A percentile compares a stretch with the other conserved stretches of the same genome.
These are phyloP conservation scores for Amphipoea oculea DNA, from an alignment of 2,888 invertebrate genomes.

Conservation along the genomic window DNA sequence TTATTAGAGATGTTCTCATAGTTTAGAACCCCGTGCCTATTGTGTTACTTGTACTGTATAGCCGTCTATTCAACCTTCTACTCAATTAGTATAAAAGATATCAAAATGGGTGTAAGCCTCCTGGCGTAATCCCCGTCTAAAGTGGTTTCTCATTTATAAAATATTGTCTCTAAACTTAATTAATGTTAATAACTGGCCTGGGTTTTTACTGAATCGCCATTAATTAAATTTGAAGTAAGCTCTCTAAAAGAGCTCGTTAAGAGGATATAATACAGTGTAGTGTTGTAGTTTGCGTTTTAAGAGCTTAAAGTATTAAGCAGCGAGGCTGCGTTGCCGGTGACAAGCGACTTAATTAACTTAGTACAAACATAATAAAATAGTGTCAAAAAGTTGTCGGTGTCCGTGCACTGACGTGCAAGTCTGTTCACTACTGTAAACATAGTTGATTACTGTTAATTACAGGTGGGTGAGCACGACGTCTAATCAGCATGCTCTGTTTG, in stretches of 20 bases:
- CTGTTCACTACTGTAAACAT: constrained; percentile 25
- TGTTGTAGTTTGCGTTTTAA: constrained; percentile 84
- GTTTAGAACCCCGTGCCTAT: constrained; percentile 14
- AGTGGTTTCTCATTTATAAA: constrained; percentile 45
- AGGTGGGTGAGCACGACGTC: constrained; percentile 17
- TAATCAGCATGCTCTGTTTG: constrained; percentile 33
- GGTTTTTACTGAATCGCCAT: constrained; percentile 74
- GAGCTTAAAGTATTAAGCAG: constrained; percentile 84
- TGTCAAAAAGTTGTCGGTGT: constrained; percentile 73
- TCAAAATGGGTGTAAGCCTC: constrained; percentile 19
- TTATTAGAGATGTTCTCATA: constrained; percentile 44
- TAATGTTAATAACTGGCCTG: constrained; percentile 60
- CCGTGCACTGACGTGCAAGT: constrained; percentile 22
- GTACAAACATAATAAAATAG: constrained; percentile 77
- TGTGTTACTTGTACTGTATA: constrained; percentile 13
- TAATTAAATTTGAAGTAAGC: constrained; percentile 82
- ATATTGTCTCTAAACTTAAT: constrained; percentile 64
- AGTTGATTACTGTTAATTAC: constrained; percentile 44
- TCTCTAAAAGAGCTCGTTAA: constrained; percentile 80
- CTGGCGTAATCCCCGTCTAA: constrained; percentile 24
- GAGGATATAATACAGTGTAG: constrained; percentile 80
- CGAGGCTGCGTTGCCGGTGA: constrained; percentile 80
- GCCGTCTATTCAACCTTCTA: constrained; percentile 6
- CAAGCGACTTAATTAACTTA: constrained; percentile 86
- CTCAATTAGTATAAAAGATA: constrained; percentile 8